A percentile compares a stretch with the other conserved stretches of the same genome.
Evolutionary conservation across 2,113 vertebrate species (phyloP).

Genomic region (Cynocephalus volans): DNA sequence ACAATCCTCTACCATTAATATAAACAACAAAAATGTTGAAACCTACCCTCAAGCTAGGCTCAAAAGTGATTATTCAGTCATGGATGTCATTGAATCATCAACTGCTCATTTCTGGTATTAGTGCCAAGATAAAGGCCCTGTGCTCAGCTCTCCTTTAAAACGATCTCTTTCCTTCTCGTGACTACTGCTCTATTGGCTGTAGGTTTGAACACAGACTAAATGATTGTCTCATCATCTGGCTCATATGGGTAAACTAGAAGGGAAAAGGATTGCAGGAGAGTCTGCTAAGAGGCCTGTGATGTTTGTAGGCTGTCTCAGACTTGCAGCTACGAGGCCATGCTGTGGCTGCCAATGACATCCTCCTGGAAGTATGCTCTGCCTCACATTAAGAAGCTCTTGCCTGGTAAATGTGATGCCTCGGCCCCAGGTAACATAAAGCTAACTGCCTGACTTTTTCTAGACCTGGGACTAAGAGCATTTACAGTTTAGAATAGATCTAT

Average conservation of each 20-base stretch:
- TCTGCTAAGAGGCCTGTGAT: not conserved
- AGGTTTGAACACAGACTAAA: slow-evolving; percentile 3
- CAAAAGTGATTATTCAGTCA: not conserved
- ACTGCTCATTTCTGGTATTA: not conserved
- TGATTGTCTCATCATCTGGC: slow-evolving; percentile 25
- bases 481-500: slow-evolving; percentile 32
- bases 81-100: not conserved
- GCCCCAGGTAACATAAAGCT: not conserved
- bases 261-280: not conserved
- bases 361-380: not conserved
- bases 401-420: not conserved
- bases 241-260: not conserved
- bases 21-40: not conserved
- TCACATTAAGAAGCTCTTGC: not conserved
- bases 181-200: not conserved
- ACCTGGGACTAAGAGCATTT: slow-evolving; percentile 1
- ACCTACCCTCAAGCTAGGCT: not conserved
- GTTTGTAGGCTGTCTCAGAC: not conserved
- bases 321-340: no score
- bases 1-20: not conserved
- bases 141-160: not conserved
- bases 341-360: not conserved
- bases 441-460: not conserved
- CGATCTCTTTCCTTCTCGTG: not conserved
- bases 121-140: not conserved